Evolutionary conservation across 2,888 invertebrate species (phyloP), one percentile per base, ranked within the genome.

Genomic region (Dryadula phaetusa): DNA sequence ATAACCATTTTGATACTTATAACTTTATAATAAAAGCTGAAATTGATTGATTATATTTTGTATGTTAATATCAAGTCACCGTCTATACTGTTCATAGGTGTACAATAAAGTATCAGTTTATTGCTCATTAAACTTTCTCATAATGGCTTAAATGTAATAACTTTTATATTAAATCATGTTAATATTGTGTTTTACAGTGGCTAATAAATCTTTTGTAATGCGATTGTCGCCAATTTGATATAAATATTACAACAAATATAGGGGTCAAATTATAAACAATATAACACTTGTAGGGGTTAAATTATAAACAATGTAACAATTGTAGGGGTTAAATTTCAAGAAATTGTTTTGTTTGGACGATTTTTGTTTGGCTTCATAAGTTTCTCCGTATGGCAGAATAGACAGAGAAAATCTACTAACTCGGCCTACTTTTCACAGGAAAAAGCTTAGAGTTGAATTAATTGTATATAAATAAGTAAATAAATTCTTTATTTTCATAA

Each of bases 101-200:
- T 67, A 69, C 72, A 63, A 73, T 73, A 70, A 72, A 69, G 70
- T 73, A 69, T 54, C 60, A 66, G 54, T 70, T 70, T 69, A 73
- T 69, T 72, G 70, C 62, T 67, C 62, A 69, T 73, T 68, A 69
- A 67, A 70, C 61, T 70, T 70, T 62, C 66, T 70, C 69, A 54
- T 70, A 70, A 70, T 70, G 69, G 63, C 14, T 69, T 62, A 63
- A 70, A 70, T 66, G 66, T 66, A 66, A 68, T 66, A 70, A 66
- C 66, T 70, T 70, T 69, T 67, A 53, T 63, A 63, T 63, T 69
- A 49, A 70, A 70, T 70, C 62, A 65, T 25, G 53, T 10, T 56
- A 62, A 65, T 70, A 65, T 70, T 65, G 47, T 62, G 25, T 70
- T 46, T 62, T 65, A 68, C 47, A 53, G 58, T 62, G 34, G 46